Conservation (phyloP, 2,888 invertebrate species). For the Hemaris fuciformis region DNA sequence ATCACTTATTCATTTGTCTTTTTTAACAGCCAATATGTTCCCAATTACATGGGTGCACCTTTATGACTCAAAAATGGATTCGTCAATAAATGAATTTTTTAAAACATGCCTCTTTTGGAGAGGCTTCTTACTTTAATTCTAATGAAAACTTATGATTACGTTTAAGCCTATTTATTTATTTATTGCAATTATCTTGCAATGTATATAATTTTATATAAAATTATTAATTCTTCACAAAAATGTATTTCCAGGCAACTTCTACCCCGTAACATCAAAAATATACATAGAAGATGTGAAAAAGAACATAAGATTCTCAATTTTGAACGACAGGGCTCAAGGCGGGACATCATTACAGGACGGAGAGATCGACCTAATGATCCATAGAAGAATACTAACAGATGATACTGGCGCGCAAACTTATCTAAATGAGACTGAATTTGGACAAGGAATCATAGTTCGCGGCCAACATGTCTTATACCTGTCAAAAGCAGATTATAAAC, state of each 20-base stretch:
- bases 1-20: too few relatives aligned
- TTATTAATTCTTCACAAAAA: too few relatives aligned
- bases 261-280: conserved; percentile 93
- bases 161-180: too few relatives aligned
- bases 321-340: conserved; percentile 91
- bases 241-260: conserved; percentile 86
- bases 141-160: too few relatives aligned
- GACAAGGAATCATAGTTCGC: conserved; percentile 36
- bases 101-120: too few relatives aligned
- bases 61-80: too few relatives aligned
- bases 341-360: conserved; percentile 88
- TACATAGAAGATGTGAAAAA: conserved; percentile 80
- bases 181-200: too few relatives aligned
- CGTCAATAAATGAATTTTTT: too few relatives aligned
- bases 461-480: conserved; percentile 60
- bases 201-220: too few relatives aligned
- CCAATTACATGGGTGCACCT: too few relatives aligned
- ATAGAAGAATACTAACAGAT: conserved; percentile 89
- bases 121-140: too few relatives aligned
- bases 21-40: too few relatives aligned
- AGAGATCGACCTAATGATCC: conserved; percentile 89
- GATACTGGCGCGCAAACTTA: conserved; percentile 77
- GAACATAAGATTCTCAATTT: conserved; percentile 78
- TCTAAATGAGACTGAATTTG: conserved; percentile 49
- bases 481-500: conserved; percentile 46